phyloP scores from a whole-genome alignment of 1,140 invertebrate species.

The Aphaenogaster rudis region DNA sequence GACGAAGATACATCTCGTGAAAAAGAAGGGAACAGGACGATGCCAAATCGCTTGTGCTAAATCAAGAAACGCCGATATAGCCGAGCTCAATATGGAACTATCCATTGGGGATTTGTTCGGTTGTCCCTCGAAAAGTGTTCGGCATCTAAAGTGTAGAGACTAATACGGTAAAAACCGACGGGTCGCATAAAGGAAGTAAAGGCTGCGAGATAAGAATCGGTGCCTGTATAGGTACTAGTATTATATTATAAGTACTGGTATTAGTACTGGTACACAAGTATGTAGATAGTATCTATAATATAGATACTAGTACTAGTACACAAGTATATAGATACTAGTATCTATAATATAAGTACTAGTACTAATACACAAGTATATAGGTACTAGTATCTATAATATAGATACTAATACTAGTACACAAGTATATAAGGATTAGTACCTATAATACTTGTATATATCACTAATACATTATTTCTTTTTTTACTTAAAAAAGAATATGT shows the following conservation, averaged over 20 bases:
- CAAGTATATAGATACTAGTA: too few relatives aligned
- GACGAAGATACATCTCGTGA: constrained; percentile 22
- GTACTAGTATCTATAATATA: too few relatives aligned
- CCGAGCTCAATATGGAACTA: not conserved
- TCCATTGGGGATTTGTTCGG: constrained; percentile 21
- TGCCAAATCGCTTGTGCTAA: constrained; percentile 29
- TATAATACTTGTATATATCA: not conserved
- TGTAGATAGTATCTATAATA: too few relatives aligned
- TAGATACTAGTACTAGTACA: too few relatives aligned
- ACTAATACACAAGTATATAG: too few relatives aligned
- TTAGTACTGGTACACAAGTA: too few relatives aligned
- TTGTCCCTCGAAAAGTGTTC: not conserved
- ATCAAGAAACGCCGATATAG: constrained; percentile 38
- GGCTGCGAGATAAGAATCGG: not conserved
- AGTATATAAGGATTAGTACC: not conserved
- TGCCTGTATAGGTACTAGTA: not conserved
- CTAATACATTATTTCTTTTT: not conserved
- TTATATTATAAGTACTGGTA: too few relatives aligned
- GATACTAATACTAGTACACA: too few relatives aligned
- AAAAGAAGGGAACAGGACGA: not conserved
- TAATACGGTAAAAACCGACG: constrained; percentile 20
- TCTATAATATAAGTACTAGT: too few relatives aligned
- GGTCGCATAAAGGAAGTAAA: not conserved
- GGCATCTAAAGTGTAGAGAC: not conserved
- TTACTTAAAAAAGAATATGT: not conserved